Evolutionary conservation across 2,888 invertebrate genomes (phyloP).

Genomic region (Acanthococcus lagerstroemiae): DNA sequence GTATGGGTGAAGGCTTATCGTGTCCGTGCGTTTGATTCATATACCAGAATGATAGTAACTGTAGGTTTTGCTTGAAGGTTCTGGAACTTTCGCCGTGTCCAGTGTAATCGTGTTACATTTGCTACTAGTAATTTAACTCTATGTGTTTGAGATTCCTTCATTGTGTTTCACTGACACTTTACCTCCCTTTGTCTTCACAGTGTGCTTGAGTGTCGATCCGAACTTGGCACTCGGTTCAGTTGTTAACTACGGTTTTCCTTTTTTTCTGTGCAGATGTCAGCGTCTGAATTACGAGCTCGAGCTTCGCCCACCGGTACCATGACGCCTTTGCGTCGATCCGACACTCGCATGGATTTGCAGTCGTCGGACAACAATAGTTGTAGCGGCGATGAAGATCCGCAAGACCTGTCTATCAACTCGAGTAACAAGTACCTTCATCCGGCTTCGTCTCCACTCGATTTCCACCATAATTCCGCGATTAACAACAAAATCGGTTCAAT

Average conservation of each 20-base stretch:
- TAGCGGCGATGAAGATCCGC: constrained; percentile 71
- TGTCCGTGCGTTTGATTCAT: no score
- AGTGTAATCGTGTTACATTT: no score
- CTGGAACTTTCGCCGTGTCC: no score
- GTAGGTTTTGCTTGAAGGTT: no score
- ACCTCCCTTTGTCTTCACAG: no score
- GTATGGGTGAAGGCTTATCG: no score
- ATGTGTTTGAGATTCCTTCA: no score
- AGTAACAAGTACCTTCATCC: constrained; percentile 44
- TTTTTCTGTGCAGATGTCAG: constrained; percentile 38
- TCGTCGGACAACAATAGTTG: constrained; percentile 59
- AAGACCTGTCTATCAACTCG: constrained; percentile 63
- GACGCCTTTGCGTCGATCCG: constrained; percentile 16
- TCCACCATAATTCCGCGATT: constrained; percentile 4
- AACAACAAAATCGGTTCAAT: constrained; percentile 3
- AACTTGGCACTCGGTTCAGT: no score
- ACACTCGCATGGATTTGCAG: constrained; percentile 43
- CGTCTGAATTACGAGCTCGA: constrained; percentile 70
- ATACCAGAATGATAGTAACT: no score
- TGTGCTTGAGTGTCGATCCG: no score
- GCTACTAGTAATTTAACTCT: no score
- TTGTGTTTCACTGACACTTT: no score
- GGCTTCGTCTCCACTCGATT: constrained; percentile 36
- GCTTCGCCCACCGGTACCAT: constrained; percentile 67
- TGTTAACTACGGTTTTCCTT: neutral